phyloP scores from a whole-genome alignment of 2,797 vertebrate genomes.

The Urophycis tenuis region DNA sequence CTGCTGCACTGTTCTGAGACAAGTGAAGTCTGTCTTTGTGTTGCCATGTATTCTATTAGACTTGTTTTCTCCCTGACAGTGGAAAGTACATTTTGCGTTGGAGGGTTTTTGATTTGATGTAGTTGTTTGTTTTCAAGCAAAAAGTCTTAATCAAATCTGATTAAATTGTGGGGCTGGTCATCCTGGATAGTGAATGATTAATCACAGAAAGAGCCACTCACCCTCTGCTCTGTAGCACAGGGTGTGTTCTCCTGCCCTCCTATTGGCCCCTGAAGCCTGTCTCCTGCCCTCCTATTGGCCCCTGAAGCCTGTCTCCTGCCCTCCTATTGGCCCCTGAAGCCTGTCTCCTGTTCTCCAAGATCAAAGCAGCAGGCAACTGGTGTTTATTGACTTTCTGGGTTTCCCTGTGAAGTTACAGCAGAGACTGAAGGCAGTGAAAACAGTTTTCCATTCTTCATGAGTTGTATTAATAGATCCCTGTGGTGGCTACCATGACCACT shows the following conservation, averaged over 20 bases:
- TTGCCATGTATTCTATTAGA: too few relatives aligned
- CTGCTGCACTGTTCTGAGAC: too few relatives aligned
- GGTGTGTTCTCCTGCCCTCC: background rate
- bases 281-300: background rate
- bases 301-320: background rate
- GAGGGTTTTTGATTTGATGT: too few relatives aligned
- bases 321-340: background rate
- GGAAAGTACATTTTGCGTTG: too few relatives aligned
- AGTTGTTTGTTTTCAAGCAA: too few relatives aligned
- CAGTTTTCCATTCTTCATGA: slow-evolving; percentile 58
- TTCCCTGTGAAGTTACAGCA: slow-evolving; percentile 38
- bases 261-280: background rate
- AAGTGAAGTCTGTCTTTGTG: too few relatives aligned
- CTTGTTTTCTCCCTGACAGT: too few relatives aligned
- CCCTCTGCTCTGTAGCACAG: background rate
- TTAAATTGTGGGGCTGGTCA: background rate
- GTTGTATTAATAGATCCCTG: slow-evolving; percentile 49
- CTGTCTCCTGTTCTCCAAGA: background rate
- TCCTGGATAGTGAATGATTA: too few relatives aligned
- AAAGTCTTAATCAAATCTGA: background rate
- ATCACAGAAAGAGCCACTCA: too few relatives aligned
- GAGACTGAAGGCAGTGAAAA: slow-evolving; percentile 44
- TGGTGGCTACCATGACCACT: slow-evolving; percentile 16
- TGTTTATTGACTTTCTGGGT: slow-evolving; percentile 58
- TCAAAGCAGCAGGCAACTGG: slow-evolving; percentile 4